phyloP scores from a whole-genome alignment of 2,113 vertebrate genomes.

The Callithrix jacchus region DNA sequence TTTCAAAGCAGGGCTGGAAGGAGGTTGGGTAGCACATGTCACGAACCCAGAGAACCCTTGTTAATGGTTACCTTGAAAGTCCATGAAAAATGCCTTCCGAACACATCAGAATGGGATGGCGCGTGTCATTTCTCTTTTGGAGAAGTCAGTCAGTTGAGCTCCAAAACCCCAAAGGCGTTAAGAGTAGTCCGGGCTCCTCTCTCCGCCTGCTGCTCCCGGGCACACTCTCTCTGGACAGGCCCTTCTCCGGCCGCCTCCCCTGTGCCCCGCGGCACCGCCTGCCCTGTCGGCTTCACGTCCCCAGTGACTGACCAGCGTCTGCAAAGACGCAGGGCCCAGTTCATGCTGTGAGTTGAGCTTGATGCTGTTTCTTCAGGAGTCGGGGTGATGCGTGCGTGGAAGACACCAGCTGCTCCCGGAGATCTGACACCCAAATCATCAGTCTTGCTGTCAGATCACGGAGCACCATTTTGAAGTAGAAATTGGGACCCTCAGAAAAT shows the following conservation, averaged over 20 bases:
- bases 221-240: fast-evolving
- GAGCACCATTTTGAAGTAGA: too few species aligned
- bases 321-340: fast-evolving
- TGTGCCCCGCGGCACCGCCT: fast-evolving
- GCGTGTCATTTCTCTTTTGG: neutral
- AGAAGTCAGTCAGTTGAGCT: neutral
- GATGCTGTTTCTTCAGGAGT: fast-evolving
- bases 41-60: neutral
- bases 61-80: neutral
- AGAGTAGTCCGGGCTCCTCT: neutral
- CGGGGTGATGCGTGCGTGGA: neutral
- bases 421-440: fast-evolving
- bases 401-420: fast-evolving
- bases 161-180: neutral
- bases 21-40: neutral
- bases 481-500: neutral
- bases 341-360: neutral
- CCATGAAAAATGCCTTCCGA: neutral
- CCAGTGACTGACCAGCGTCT: neutral
- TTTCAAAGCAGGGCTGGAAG: neutral
- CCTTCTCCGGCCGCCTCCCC: fast-evolving
- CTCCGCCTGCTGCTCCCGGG: neutral
- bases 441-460: too few species aligned
- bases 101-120: neutral
- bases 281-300: fast-evolving